Evolutionary conservation across 2,797 vertebrate species (phyloP).

Genomic region (Micromesistius poutassou): DNA sequence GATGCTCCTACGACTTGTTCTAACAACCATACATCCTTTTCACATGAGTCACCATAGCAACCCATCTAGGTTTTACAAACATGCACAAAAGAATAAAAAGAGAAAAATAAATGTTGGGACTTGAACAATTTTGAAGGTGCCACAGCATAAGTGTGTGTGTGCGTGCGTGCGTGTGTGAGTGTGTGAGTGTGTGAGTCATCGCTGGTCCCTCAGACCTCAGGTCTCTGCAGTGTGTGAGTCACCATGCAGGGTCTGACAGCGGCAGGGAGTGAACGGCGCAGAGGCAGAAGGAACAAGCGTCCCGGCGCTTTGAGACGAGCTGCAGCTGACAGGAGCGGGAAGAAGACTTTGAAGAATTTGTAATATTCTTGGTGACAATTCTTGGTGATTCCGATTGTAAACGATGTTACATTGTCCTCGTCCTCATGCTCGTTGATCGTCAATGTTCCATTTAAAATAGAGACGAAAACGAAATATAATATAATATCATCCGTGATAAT

Average conservation of each 20-base stretch:
- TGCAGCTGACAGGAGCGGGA: too few species aligned
- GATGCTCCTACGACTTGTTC: conserved; percentile 30
- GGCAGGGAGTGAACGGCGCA: conserved; percentile 29
- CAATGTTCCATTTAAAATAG: not conserved
- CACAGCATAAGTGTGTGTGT: not conserved
- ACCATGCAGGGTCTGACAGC: conserved; percentile 67
- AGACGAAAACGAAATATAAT: not conserved
- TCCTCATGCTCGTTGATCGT: not conserved
- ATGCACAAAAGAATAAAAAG: conserved; percentile 58
- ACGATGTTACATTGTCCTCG: not conserved
- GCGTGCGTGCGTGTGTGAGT: conserved; percentile 3
- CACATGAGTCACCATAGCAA: conserved; percentile 74
- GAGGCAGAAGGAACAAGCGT: conserved; percentile 2
- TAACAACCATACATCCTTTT: conserved; percentile 56
- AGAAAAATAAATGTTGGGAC: conserved; percentile 49
- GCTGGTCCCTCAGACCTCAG: conserved; percentile 58
- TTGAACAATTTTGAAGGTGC: conserved; percentile 43
- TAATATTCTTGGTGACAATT: not conserved
- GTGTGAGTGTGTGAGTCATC: conserved; percentile 63
- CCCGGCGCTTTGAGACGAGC: too few species aligned
- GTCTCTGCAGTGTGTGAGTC: conserved; percentile 75
- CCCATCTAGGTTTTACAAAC: conserved; percentile 59
- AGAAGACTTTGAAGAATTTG: not conserved
- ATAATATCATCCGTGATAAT: not conserved
- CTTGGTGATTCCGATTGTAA: not conserved